Conservation (phyloP, 2,797 vertebrate genomes). For the Melanogrammus aeglefinus region DNA sequence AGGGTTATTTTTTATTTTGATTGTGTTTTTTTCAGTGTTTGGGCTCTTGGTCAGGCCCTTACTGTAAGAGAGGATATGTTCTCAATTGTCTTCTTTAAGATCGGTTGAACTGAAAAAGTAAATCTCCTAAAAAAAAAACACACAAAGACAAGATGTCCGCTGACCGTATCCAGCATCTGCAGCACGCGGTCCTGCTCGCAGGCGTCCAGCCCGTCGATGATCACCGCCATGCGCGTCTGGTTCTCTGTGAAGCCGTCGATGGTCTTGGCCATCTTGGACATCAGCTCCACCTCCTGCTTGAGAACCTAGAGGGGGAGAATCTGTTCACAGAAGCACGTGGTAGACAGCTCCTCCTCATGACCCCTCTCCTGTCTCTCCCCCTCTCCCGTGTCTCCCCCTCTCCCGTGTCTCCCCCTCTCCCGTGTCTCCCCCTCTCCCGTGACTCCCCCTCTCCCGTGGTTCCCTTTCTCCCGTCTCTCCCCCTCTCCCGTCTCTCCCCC, state of each 20-base stretch:
- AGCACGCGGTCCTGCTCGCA: slow-evolving; percentile 98
- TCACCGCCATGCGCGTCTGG: slow-evolving; percentile 94
- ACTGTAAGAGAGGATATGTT: neutral
- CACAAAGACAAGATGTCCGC: slow-evolving; percentile 46
- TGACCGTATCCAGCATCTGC: slow-evolving; percentile 97
- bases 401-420: too few species aligned
- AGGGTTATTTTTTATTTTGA: neutral
- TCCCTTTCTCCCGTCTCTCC: too few species aligned
- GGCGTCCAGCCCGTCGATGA: slow-evolving; percentile 95
- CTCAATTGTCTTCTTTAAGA: neutral
- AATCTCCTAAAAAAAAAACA: slow-evolving; percentile 25
- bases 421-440: too few species aligned
- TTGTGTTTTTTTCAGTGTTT: too few species aligned
- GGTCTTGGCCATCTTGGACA: slow-evolving; percentile 98
- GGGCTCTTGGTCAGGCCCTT: neutral
- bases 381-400: too few species aligned
- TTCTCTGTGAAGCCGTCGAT: slow-evolving; percentile 98
- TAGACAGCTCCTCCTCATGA: neutral
- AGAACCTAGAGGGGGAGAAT: slow-evolving; percentile 78
- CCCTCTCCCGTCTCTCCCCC: too few species aligned
- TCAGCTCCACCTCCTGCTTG: slow-evolving; percentile 95
- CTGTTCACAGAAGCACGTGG: neutral
- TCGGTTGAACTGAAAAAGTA: neutral
- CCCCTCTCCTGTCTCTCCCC: too few species aligned
- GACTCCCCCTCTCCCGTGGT: too few species aligned